Base-by-base conservation (phyloP, 2,888 invertebrate genomes). In the Tenthredo notha region DNA sequence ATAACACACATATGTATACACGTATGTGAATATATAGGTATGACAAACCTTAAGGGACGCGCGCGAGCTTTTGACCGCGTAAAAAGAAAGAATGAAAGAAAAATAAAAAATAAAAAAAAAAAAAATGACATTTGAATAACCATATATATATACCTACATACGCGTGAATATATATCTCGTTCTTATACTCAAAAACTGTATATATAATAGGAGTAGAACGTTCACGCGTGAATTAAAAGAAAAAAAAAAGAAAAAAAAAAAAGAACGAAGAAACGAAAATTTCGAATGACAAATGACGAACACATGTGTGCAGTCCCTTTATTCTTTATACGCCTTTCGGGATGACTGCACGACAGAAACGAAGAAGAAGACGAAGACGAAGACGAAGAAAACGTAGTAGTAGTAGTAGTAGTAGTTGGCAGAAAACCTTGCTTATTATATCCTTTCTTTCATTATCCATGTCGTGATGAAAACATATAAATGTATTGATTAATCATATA, bases 271-370 rank as follows among this genome's bases (percentile, higher is more conserved):
- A 91, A 88, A 88, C 89, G 89, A 89, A 90, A 91, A 89, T 88
- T 88, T 89, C 89, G 88, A 90, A 89, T 91, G 91, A 91, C 90
- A 90, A 91, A 91, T 89, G 91, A 91, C 88, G 88, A 88, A 91
- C 91, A 90, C 90, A 90, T 90, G 91, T 90, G 90, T 90, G 90
- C 85, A 77, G 4, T 10, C 25, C 87, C 86, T 87, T 87, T 88
- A 88, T 89, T 89, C 88, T 87, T 88, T 77, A 70, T 54, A 21
- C 43, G 37, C 37, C 72, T 70, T 58, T 33, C 40, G 25, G 54
- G 54, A 54, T 54, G 54, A 54, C 54, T 54, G 54, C 54, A 54
- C n/a, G 7, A 54, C 54, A 54, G 18, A 54, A 54, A 54, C 54
- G 54, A 54, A 54, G n/a, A 54, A 54, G 54, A n/a, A 54, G n/a